Evolutionary conservation across 2,888 invertebrate species (phyloP).

Genomic region (Xestoiulus laeticollis): DNA sequence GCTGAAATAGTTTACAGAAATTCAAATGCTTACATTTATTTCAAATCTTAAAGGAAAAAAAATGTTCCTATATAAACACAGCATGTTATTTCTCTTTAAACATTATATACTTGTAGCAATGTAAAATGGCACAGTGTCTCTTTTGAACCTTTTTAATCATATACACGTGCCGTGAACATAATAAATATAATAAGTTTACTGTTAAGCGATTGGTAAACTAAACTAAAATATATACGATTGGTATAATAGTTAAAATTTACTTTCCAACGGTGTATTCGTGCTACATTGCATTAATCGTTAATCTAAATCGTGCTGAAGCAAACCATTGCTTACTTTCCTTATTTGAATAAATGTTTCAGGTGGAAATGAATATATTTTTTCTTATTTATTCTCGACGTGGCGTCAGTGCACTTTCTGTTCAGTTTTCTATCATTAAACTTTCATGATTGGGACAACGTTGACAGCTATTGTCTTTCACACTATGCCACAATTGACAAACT

Average conservation of each 20-base stretch:
- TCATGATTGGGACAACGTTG: background rate
- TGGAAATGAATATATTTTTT: background rate
- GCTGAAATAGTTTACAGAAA: no score
- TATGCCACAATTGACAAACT: background rate
- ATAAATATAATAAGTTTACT: background rate
- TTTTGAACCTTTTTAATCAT: no score
- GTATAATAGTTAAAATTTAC: background rate
- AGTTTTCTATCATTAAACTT: background rate
- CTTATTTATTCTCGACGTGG: background rate
- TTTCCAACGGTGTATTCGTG: background rate
- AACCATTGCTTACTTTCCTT: background rate
- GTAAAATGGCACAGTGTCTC: no score
- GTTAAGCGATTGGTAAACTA: background rate
- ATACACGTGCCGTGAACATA: background rate
- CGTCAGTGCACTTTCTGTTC: background rate
- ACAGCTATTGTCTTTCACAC: constrained; percentile 6
- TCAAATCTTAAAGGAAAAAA: no score
- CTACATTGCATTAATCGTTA: background rate
- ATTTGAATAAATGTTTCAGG: background rate
- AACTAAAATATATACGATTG: no score
- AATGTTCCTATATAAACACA: no score
- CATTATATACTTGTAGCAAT: no score
- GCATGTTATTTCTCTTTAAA: no score
- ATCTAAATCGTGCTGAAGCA: background rate
- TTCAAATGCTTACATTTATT: no score